These are phyloP conservation scores for Chymomyza costata DNA, from an alignment of 1,140 invertebrate genomes.

Conservation along the genomic window DNA sequence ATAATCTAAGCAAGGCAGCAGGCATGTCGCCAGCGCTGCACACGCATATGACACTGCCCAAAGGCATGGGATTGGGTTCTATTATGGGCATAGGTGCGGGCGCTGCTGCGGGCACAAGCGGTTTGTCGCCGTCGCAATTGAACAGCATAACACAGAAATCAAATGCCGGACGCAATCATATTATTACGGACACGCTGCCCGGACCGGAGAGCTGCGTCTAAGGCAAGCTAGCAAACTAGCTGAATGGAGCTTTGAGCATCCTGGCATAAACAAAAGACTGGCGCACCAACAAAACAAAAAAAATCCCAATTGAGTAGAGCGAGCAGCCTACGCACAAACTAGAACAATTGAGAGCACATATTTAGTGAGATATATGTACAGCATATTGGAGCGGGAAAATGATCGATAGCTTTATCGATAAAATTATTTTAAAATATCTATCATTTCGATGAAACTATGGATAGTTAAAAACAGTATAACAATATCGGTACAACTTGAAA, in stretches of 20 bases:
- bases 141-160: conserved; percentile 70
- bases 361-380: not conserved
- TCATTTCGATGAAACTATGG: too few species aligned
- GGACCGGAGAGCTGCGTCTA: conserved; percentile 86
- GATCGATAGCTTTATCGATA: too few species aligned
- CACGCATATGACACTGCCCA: conserved; percentile 66
- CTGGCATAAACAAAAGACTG: conserved; percentile 65
- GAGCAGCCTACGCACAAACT: too few species aligned
- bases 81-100: conserved; percentile 27
- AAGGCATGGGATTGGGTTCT: conserved; percentile 50
- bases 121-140: conserved; percentile 50
- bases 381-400: too few species aligned
- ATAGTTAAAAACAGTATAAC: too few species aligned
- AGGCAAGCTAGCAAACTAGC: conserved; percentile 45
- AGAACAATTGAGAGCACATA: not conserved
- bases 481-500: too few species aligned
- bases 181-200: conserved; percentile 84
- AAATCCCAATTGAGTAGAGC: not conserved
- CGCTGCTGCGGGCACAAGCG: conserved; percentile 24
- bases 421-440: too few species aligned
- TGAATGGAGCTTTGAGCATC: conserved; percentile 11
- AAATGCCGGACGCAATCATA: conserved; percentile 77
- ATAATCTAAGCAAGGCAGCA: conserved; percentile 65
- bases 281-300: conserved; percentile 41
- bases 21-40: conserved; percentile 25